A percentile compares a stretch with the other conserved stretches of the same genome.
Evolutionary conservation across 2,113 vertebrate genomes (phyloP).

Genomic region (Poeciliopsis occidentalis): DNA sequence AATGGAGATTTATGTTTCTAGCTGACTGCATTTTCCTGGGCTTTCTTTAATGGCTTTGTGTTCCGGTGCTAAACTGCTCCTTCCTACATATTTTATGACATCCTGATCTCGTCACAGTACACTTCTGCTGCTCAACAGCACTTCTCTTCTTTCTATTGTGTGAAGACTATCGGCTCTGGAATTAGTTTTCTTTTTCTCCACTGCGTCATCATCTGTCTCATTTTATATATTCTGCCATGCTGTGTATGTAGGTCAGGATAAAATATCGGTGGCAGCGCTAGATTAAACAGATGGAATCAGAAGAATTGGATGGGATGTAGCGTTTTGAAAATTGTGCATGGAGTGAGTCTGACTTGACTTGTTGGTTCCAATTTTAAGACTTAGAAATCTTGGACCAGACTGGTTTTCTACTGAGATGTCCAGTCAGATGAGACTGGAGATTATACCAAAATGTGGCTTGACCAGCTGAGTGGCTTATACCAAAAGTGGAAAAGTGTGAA

Average conservation of each 20-base stretch:
- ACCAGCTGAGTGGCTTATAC: too few species aligned
- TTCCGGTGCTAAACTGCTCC: slow-evolving; percentile 58
- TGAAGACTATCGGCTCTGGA: slow-evolving; percentile 23
- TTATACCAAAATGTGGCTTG: background rate
- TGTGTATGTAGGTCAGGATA: slow-evolving; percentile 41
- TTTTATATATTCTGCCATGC: slow-evolving; percentile 1
- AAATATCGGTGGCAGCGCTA: slow-evolving; percentile 11
- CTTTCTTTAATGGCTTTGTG: slow-evolving; percentile 76
- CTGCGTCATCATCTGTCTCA: background rate
- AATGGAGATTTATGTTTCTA: slow-evolving; percentile 69
- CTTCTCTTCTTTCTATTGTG: slow-evolving; percentile 42
- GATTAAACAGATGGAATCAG: slow-evolving; percentile 3
- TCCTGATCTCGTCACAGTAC: slow-evolving; percentile 64
- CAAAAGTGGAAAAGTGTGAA: too few species aligned
- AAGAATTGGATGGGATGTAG: background rate
- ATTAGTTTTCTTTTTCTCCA: background rate
- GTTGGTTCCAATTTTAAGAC: background rate
- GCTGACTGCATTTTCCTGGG: slow-evolving; percentile 63
- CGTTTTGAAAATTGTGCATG: background rate
- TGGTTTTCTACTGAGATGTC: background rate
- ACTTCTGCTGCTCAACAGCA: slow-evolving; percentile 38
- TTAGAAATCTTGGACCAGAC: background rate
- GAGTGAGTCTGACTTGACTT: background rate
- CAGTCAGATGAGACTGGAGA: background rate
- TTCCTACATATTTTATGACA: slow-evolving; percentile 79